Conservation (phyloP, 2,797 vertebrate genomes). For the Myiothlypis coronata region DNA sequence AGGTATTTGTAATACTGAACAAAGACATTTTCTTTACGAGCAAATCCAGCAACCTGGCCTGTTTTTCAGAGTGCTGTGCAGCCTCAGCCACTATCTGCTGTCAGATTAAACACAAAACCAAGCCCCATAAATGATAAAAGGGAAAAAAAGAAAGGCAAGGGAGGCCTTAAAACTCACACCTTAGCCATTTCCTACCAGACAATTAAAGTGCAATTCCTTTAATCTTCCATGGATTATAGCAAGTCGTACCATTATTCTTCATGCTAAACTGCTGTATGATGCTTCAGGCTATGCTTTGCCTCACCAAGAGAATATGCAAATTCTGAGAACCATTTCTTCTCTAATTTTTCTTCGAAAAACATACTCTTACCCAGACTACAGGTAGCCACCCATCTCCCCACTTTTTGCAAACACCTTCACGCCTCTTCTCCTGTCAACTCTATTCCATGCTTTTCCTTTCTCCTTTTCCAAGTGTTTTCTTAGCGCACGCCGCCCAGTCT, state of each 20-base stretch:
- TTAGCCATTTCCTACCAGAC: background rate
- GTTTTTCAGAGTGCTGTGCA: rapidly evolving
- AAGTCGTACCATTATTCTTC: background rate
- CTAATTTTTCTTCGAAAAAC: background rate
- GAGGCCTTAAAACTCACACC: background rate
- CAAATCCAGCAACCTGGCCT: background rate
- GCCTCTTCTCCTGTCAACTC: background rate
- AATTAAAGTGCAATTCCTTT: background rate
- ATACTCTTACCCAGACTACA: background rate
- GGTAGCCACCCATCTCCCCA: background rate
- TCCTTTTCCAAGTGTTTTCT: no score
- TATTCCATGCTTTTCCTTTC: background rate
- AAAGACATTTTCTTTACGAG: background rate
- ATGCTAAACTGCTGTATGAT: background rate
- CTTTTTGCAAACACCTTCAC: background rate
- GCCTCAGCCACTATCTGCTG: background rate
- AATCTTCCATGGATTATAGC: background rate
- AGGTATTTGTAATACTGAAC: background rate
- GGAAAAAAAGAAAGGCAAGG: background rate
- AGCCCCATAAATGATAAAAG: background rate
- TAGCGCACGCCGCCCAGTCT: rapidly evolving
- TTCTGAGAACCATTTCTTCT: background rate
- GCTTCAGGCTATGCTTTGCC: background rate
- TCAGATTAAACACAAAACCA: background rate
- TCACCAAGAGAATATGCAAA: rapidly evolving